Evolutionary conservation across 1,140 invertebrate genomes (phyloP), one percentile per base, ranked within the genome.

Genomic region (Diorhabda sublineata): DNA sequence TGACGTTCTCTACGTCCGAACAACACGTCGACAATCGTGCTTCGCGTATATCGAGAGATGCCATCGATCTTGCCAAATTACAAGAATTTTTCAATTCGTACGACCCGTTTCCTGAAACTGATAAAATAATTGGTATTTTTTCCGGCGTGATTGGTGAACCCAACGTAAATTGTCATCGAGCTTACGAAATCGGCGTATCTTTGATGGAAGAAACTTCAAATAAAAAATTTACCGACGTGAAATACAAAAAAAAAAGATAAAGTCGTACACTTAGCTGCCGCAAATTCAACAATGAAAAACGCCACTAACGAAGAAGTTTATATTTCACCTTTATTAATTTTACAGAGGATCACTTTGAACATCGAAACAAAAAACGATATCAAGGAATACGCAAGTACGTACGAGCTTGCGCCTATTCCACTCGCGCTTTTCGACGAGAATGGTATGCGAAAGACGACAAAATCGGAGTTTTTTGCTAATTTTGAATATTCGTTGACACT

Each of bases 101-200:
- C 69, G 8, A 61, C 67, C 75, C 74, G 57, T 78, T 81, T 76
- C 74, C 76, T 67, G 65, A 74, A 61, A 70, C 61, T 5, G 70
- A 74, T 47, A 52, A 76, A 52, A 64, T 81, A 4, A 67, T 79
- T 57, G 79, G 78, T 44, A 70, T 81, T 63, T 69, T 64, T 66
- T 71, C 72, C 58, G 79, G 78, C 61, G 64, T 82, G 7, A 74
- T 81, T 68, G 80, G 77, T 64, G 70, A 76, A 62, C 67, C 75
- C 62, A 73, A 74, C 72, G 80, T 83, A 65, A 80, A 82, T 75
- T 83, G 79, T 74, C 62, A 82, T 67, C 69, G 70, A 73, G 80
- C 81, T 58, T 66, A 71, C 72, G 79, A 81, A 77, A 67, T 80
- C 68, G 81, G 81, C 56, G 42, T 75, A 62, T 60, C 59, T 42